Evolutionary conservation across 2,888 invertebrate genomes (phyloP).

Genomic region (Trisateles emortualis): DNA sequence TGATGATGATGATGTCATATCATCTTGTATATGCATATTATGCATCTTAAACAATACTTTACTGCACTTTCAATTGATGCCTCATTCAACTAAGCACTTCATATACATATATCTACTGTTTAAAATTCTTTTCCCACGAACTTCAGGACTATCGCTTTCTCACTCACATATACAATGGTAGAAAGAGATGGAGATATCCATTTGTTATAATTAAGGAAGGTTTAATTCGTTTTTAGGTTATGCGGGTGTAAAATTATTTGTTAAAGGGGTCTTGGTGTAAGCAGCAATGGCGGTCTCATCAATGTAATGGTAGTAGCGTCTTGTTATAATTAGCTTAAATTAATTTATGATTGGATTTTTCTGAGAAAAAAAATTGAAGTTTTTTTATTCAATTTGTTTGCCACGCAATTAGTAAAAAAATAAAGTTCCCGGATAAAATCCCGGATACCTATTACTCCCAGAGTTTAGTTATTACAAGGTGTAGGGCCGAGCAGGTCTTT

Average conservation of each 20-base stretch:
- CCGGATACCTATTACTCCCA: too few species aligned
- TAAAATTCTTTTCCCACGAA: constrained; percentile 44
- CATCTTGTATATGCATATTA: neutral
- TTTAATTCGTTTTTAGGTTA: constrained; percentile 49
- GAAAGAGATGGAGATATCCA: constrained; percentile 30
- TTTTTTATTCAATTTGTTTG: too few species aligned
- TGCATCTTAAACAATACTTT: constrained; percentile 17
- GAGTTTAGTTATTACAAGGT: too few species aligned
- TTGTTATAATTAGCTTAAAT: neutral
- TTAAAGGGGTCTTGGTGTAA: constrained; percentile 19
- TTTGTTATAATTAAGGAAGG: constrained; percentile 46
- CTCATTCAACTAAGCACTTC: constrained; percentile 34
- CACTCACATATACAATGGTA: constrained; percentile 20
- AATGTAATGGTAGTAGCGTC: constrained; percentile 1
- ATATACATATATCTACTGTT: constrained; percentile 34
- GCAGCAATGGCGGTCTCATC: constrained; percentile 4
- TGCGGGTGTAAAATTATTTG: constrained; percentile 42
- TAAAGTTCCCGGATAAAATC: too few species aligned
- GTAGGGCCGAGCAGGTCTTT: too few species aligned
- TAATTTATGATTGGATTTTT: constrained; percentile 2
- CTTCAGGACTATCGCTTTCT: constrained; percentile 22
- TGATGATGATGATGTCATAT: neutral
- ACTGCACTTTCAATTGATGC: constrained; percentile 33
- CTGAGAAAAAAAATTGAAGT: too few species aligned
- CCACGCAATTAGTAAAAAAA: too few species aligned